Evolutionary conservation across 2,113 vertebrate genomes (phyloP), one percentile per base, ranked within the genome.

Genomic region (Pterocles burchelli): DNA sequence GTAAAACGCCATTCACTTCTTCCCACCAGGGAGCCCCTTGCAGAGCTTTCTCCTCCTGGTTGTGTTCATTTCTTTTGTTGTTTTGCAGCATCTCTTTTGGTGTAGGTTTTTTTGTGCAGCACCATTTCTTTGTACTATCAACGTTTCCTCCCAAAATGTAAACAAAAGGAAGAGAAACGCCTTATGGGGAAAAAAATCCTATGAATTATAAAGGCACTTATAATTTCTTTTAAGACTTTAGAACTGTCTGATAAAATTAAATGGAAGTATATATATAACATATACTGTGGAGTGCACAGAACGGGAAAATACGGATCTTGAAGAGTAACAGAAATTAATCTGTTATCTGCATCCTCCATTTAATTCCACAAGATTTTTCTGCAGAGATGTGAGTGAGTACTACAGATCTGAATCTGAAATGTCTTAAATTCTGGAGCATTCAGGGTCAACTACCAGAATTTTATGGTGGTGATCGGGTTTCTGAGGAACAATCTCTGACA

Each of bases 1-100:
- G n/a, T 52, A 67, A 90, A 75, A 85, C 36, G 36, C 25, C 11
- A 41, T 93, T 84, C 24, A 33, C 34, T 80, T 72, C 45, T 81
- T 96, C 81, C 57, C 80, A 73, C 20, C 0, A 2, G 77, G 67
- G 80, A 92, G 36, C 6, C 33, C 20, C 43, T 89, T 49, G 34
- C 29, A 89, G 63, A 81, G 52, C n/a, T 82, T 81, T 90, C 89
- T 73, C 59, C 68, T 94, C 59, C 54, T 86, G 46, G 48, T 84
- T 91, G 66, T 88, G 54, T 83, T 95, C 24, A 41, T 86, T 94
- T 92, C 68, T 86, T 83, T 68, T 92, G 46, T 80, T 95, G 48
- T 48, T 74, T 78, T 83, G 61, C 74, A 86, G 61, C n/a, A 88
- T 78, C 78, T 93, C 78, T 91, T 91, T 54, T n/a, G 65, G 58